These are phyloP conservation scores for Nycteola revayana DNA, from an alignment of 2,888 invertebrate genomes.

Conservation along the genomic window DNA sequence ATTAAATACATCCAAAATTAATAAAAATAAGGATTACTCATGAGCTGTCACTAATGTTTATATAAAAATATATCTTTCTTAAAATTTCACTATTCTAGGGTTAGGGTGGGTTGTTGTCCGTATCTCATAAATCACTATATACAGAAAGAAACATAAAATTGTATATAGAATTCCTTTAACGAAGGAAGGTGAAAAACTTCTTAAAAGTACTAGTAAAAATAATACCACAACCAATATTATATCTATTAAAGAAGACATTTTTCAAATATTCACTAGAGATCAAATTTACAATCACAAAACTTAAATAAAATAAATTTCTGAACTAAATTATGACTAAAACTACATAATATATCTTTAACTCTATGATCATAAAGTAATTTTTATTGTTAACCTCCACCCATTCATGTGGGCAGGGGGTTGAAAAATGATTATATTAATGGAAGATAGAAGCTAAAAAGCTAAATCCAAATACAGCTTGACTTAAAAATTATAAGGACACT, in stretches of 20 bases:
- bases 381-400: too few relatives aligned
- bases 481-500: too few relatives aligned
- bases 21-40: too few relatives aligned
- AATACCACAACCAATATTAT: constrained; percentile 41
- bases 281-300: constrained; percentile 25
- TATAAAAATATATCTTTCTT: constrained; percentile 23
- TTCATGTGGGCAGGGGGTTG: too few relatives aligned
- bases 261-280: constrained; percentile 27
- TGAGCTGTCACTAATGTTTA: too few relatives aligned
- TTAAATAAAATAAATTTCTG: constrained; percentile 4
- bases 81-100: constrained; percentile 54
- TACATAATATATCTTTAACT: too few relatives aligned
- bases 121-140: constrained; percentile 55
- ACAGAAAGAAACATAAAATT: constrained; percentile 40
- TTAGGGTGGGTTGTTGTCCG: constrained; percentile 78
- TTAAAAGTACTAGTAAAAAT: constrained; percentile 2
- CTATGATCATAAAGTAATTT: too few relatives aligned
- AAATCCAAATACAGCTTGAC: too few relatives aligned
- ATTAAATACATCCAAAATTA: too few relatives aligned
- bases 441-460: too few relatives aligned
- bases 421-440: too few relatives aligned
- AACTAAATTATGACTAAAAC: constrained; percentile 22
- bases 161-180: not conserved
- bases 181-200: too few relatives aligned
- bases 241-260: constrained; percentile 1